Conservation (phyloP, 2,797 vertebrate species). For the Coilia nasus region DNA sequence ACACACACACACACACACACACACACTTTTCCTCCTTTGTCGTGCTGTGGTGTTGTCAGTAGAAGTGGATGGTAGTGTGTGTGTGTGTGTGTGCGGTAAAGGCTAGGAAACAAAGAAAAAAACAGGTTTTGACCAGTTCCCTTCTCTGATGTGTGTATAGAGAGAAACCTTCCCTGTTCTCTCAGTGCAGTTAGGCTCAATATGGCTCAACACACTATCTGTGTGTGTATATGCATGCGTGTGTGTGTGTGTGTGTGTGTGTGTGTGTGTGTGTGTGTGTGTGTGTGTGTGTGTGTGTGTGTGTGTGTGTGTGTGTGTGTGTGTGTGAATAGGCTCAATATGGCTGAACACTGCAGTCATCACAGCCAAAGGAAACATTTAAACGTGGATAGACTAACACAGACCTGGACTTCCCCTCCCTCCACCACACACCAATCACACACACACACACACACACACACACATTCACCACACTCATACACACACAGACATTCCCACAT, state of each 20-base stretch:
- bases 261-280: conserved; percentile 14
- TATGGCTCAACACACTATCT: background rate
- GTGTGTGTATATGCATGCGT: background rate
- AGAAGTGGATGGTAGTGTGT: no score
- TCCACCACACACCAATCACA: background rate
- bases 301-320: background rate
- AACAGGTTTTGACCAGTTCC: no score
- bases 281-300: conserved; percentile 39
- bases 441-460: background rate
- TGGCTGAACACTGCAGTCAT: no score
- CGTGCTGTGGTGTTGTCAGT: no score
- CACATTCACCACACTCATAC: background rate
- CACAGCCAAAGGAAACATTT: no score
- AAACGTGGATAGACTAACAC: background rate
- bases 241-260: conserved; percentile 23
- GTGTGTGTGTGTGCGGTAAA: no score
- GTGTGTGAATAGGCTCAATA: background rate
- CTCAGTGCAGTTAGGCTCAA: no score
- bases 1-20: background rate
- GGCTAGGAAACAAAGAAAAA: no score
- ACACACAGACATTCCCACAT: background rate
- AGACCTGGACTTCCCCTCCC: no score
- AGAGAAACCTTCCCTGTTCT: no score
- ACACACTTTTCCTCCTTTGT: background rate
- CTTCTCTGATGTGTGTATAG: no score